Base-by-base conservation (phyloP, 2,113 vertebrate genomes). In the Chrysochloris asiatica region DNA sequence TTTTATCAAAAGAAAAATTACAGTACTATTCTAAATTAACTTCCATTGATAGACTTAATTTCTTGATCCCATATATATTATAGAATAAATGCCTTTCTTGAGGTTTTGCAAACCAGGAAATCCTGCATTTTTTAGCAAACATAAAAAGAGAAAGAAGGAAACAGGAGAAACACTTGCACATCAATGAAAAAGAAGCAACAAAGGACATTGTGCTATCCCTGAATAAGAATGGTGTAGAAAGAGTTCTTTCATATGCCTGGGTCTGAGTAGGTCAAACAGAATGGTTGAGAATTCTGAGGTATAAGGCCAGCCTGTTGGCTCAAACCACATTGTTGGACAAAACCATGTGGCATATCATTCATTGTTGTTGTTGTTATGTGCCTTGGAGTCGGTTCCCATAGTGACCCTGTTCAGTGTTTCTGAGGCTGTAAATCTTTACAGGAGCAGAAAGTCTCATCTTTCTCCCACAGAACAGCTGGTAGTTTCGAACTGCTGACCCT, bases 141-240 rank as follows among this genome's bases (percentile, higher is more conserved):
- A 38, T 95, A 95, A 88, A 63, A 6, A 3, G 28, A 11, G 63
- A 33, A 47, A 43, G 83, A 89, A 83, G n/a, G 41, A 6, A 65
- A 26, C 59, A 33, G 24, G 28, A n/a, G 0, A 48, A 0, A 93
- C 94, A 88, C 83, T 89, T 61, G 28, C 0, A 0, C 43, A 93
- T 93, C 28, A 95, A 2, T 93, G 80, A 78, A 94, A 90, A 78
- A 56, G 41, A 95, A 95, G 84, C 45, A 88, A 77, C 93, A 69
- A 41, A 78, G 83, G 56, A 79, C 52, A 30, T 86, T 93, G 56
- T 88, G 17, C 45, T 95, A 76, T 89, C 41, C 28, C 54, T 81
- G 33, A 97, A 88, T 69, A 78, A 91, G 47, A 69, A 21, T 45
- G 50, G 33, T 67, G 73, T 41, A 90, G 59, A 89, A 90, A 92